Percentiles rank a stretch among this genome's conserved stretches.
phyloP scores from a whole-genome alignment of 1,140 invertebrate species.

The Trichonephila inaurata region DNA sequence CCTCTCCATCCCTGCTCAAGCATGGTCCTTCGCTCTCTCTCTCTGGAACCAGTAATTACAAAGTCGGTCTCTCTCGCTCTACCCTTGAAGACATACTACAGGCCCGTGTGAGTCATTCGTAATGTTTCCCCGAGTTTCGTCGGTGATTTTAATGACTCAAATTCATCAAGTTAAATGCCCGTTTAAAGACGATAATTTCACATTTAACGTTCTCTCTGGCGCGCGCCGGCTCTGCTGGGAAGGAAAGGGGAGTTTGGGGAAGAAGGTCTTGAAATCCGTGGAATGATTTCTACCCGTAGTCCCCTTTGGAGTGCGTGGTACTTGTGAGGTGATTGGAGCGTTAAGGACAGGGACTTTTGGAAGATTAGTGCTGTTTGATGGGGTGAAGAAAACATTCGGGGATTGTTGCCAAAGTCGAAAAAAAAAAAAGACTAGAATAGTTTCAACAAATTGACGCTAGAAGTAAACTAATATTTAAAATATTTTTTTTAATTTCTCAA shows the following conservation, averaged over 20 bases:
- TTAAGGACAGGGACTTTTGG: background rate
- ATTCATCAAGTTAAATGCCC: slow-evolving; percentile 73
- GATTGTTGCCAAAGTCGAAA: background rate
- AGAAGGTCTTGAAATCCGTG: slow-evolving; percentile 14
- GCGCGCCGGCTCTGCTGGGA: background rate
- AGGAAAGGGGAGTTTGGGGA: background rate
- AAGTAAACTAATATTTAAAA: too few species aligned
- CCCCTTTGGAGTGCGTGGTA: background rate
- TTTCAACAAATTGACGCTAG: too few species aligned
- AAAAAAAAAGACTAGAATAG: background rate
- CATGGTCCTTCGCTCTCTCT: slow-evolving; percentile 1
- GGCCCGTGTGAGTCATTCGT: slow-evolving; percentile 59
- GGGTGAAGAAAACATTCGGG: background rate
- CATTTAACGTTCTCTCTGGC: slow-evolving; percentile 50
- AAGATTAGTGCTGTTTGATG: background rate
- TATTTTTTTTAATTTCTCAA: too few species aligned
- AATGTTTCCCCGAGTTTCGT: slow-evolving; percentile 63
- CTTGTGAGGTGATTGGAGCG: slow-evolving; percentile 25
- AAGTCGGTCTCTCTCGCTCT: slow-evolving; percentile 13
- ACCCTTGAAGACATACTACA: background rate
- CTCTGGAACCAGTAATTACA: slow-evolving; percentile 37
- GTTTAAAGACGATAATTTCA: slow-evolving; percentile 71
- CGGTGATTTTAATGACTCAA: slow-evolving; percentile 70
- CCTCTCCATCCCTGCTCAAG: background rate
- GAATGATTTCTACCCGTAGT: slow-evolving; percentile 14